Evolutionary conservation across 64 coral and sea anemone genomes (phyloP).

Genomic region (Catalaphyllia jardinei): DNA sequence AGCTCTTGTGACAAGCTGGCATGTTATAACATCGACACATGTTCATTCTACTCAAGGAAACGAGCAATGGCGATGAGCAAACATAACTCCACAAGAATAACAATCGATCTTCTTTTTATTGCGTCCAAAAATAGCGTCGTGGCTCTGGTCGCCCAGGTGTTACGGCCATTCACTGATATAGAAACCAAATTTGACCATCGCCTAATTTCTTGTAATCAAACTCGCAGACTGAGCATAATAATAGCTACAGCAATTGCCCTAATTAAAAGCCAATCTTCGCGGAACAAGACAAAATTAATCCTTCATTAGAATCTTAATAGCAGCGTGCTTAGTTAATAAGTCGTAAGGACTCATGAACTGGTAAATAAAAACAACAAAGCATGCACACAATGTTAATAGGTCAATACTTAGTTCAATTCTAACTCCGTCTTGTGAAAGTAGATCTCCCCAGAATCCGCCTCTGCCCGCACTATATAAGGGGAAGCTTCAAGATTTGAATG

Average conservation of each 20-base stretch:
- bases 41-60: not conserved
- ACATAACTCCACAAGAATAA: not conserved
- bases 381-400: not conserved
- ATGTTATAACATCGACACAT: conserved; percentile 14
- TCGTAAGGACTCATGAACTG: conserved; percentile 1
- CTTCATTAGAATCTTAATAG: conserved; percentile 9
- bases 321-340: not conserved
- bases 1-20: conserved; percentile 29
- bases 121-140: not conserved
- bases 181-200: not conserved
- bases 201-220: not conserved
- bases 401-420: too few species aligned
- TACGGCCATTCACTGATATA: not conserved
- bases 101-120: conserved; percentile 21
- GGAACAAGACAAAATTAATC: not conserved
- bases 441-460: too few species aligned
- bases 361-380: not conserved
- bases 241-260: not conserved
- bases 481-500: too few species aligned
- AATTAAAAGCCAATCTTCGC: conserved; percentile 10
- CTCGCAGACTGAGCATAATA: not conserved
- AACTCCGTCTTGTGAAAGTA: too few species aligned
- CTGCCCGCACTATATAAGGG: too few species aligned
- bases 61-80: not conserved
- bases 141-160: not conserved